A percentile compares a stretch with the other conserved stretches of the same genome.
phyloP scores from a whole-genome alignment of 2,797 vertebrate species.

The Poeciliopsis turneri region DNA sequence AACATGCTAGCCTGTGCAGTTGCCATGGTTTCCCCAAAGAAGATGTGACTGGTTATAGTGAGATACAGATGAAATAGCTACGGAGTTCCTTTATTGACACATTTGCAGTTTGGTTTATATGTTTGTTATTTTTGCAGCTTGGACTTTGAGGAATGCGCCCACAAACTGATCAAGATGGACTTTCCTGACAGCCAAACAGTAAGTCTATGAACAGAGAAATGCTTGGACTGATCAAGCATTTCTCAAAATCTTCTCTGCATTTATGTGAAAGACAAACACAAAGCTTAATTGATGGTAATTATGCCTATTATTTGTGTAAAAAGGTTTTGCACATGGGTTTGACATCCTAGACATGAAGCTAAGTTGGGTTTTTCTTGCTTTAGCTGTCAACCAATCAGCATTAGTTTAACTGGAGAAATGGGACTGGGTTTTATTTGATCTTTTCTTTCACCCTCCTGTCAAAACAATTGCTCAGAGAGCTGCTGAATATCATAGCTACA shows the following conservation, averaged over 20 bases:
- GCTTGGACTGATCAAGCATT: too few relatives aligned
- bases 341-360: neutral
- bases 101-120: neutral
- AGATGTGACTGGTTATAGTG: slow-evolving; percentile 12
- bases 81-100: neutral
- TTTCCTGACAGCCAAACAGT: slow-evolving; percentile 97
- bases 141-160: slow-evolving; percentile 99
- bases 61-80: neutral
- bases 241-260: too few relatives aligned
- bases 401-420: neutral
- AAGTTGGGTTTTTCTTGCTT: neutral
- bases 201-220: slow-evolving; percentile 49
- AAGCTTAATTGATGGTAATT: neutral
- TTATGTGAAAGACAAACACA: too few relatives aligned
- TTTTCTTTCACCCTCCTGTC: neutral
- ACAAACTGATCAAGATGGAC: slow-evolving; percentile 98
- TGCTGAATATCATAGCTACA: neutral
- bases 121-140: slow-evolving; percentile 80
- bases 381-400: neutral
- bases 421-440: neutral
- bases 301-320: neutral
- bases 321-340: neutral
- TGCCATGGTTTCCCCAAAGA: slow-evolving; percentile 51
- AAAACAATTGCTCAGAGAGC: neutral
- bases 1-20: neutral